A percentile compares a stretch with the other conserved stretches of the same genome.
Evolutionary conservation across 2,888 invertebrate genomes (phyloP).

Genomic region (Malthinus flaveolus): DNA sequence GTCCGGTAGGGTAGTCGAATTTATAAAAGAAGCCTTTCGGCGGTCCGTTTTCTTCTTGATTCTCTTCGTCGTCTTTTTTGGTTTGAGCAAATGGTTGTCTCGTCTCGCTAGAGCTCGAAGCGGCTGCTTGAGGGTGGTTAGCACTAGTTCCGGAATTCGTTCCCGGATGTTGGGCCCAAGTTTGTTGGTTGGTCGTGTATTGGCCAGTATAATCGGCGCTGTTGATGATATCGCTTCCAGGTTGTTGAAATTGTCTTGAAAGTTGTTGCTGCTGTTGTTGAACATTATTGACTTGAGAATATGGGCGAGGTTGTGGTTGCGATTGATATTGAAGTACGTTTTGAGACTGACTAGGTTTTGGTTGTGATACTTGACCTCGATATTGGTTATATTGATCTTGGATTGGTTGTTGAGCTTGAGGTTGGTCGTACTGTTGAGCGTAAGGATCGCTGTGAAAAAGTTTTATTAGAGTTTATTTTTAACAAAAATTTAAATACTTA

Average conservation of each 20-base stretch:
- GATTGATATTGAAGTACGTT: slow-evolving; percentile 12
- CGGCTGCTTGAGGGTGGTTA: not conserved
- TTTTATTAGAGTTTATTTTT: not conserved
- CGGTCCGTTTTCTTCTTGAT: slow-evolving; percentile 54
- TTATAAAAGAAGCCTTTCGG: slow-evolving; percentile 76
- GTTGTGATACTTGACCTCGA: slow-evolving; percentile 11
- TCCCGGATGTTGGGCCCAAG: slow-evolving; percentile 15
- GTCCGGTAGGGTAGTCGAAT: slow-evolving; percentile 68
- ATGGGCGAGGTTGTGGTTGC: not conserved
- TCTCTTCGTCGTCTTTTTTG: slow-evolving; percentile 31
- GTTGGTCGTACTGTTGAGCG: slow-evolving; percentile 23
- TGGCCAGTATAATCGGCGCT: slow-evolving; percentile 34
- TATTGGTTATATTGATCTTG: slow-evolving; percentile 29
- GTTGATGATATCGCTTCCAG: slow-evolving; percentile 9
- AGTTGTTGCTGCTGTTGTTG: not conserved
- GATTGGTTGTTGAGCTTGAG: slow-evolving; percentile 27
- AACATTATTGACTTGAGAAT: not conserved
- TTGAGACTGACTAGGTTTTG: slow-evolving; percentile 7
- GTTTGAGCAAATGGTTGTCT: slow-evolving; percentile 20
- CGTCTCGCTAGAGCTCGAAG: not conserved
- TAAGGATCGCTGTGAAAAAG: slow-evolving; percentile 25
- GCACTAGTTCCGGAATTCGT: not conserved
- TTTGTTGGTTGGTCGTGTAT: slow-evolving; percentile 28
- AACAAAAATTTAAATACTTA: slow-evolving; percentile 35
- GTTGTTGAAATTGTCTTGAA: slow-evolving; percentile 5